A percentile compares a stretch with the other conserved stretches of the same genome.
These are phyloP conservation scores for Drosophila ercepeae DNA, from an alignment of 1,140 invertebrate genomes.

Conservation along the genomic window DNA sequence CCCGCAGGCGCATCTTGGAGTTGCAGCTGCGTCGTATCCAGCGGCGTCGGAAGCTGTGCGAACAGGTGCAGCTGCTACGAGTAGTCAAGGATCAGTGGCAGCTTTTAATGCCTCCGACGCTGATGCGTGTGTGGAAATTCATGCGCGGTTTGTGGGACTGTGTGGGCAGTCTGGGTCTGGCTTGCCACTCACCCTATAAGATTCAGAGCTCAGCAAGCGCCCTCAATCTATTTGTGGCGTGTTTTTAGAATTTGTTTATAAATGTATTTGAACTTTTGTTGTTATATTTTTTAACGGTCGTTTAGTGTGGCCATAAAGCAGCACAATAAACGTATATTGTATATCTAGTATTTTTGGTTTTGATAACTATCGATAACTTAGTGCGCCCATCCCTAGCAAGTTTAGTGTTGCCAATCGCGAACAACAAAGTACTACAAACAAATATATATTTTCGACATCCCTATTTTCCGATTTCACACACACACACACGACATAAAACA, in stretches of 20 bases:
- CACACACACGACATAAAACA: constrained; percentile 22
- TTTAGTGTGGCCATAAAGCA: neutral
- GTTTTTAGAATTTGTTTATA: neutral
- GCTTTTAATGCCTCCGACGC: neutral
- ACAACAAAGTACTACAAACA: too few relatives aligned
- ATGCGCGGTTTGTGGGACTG: constrained; percentile 16
- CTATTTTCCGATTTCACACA: constrained; percentile 33
- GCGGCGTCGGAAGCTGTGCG: neutral
- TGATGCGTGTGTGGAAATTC: neutral
- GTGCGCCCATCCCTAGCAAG: too few relatives aligned
- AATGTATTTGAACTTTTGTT: neutral
- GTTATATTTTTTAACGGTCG: neutral
- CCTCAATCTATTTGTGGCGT: neutral
- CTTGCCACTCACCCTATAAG: neutral
- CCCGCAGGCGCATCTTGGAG: neutral
- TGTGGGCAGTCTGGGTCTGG: constrained; percentile 1
- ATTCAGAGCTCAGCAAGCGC: neutral
- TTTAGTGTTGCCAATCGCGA: too few relatives aligned
- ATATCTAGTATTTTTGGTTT: neutral
- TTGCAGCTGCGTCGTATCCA: neutral
- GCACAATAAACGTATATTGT: neutral
- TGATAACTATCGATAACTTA: neutral
- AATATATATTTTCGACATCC: too few relatives aligned
- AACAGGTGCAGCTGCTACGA: neutral
- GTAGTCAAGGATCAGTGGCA: neutral